phyloP scores from a whole-genome alignment of 2,888 invertebrate genomes.

The Cryptus armator region DNA sequence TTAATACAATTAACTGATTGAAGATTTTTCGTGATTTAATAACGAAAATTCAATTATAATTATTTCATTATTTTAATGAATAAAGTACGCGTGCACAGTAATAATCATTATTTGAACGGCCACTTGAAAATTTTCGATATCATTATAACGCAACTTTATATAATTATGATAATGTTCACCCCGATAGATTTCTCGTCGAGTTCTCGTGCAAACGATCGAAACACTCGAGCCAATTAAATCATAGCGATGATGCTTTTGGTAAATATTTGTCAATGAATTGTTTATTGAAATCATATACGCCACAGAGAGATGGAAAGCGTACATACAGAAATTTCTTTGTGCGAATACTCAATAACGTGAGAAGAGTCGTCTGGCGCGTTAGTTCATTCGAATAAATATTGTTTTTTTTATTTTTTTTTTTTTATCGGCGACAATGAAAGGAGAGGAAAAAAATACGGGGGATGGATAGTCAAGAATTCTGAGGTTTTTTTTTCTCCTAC shows the following conservation, averaged over 20 bases:
- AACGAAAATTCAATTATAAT: not conserved
- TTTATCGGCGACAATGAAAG: constrained; percentile 9
- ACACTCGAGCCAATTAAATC: not conserved
- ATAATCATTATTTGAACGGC: not conserved
- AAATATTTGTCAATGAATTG: not conserved
- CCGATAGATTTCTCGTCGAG: not conserved
- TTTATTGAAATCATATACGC: not conserved
- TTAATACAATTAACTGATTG: not conserved
- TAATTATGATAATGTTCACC: not conserved
- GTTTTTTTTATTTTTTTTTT: constrained; percentile 29
- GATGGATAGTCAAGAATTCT: constrained; percentile 43
- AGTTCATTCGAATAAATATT: constrained; percentile 35
- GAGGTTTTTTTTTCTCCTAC: constrained; percentile 28
- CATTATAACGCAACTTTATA: not conserved
- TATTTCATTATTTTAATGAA: not conserved
- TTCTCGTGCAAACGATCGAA: not conserved
- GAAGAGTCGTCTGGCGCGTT: constrained; percentile 12
- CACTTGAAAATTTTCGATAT: not conserved
- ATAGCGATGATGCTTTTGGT: not conserved
- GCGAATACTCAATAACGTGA: not conserved
- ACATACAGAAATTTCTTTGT: not conserved
- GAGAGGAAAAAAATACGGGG: constrained; percentile 23
- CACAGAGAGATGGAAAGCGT: not conserved
- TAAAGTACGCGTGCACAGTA: not conserved
- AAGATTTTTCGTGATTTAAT: not conserved